Evolutionary conservation across 2,888 invertebrate genomes (phyloP), one percentile per base, ranked within the genome.

Genomic region (Eledone cirrhosa): DNA sequence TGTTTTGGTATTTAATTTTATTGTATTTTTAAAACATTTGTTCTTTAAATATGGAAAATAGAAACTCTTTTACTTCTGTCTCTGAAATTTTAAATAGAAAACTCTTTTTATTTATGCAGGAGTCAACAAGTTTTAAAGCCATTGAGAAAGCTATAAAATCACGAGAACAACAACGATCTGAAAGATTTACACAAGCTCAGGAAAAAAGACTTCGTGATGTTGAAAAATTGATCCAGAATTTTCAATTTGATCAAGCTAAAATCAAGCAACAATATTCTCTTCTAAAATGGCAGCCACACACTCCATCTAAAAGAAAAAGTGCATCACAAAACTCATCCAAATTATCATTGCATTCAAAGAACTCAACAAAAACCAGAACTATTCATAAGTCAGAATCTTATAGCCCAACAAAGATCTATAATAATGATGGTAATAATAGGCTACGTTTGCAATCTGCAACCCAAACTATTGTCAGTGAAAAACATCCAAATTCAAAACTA

Each of bases 221-320:
- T 8, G 85, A 85, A 78, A 80, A 84, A 65, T 84, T 89, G 31
- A 83, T 88, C 80, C 86, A 86, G 48, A 87, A 86, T 65, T 85
- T 87, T 19, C 79, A 88, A 14, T 83, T 84, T 24, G 88, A 88
- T 67, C 84, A 85, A 65, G 84, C 84, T 41, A 80, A 84, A 27
- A 78, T 86, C 7, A 85, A 85, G 19, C 82, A 83, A 77, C 84
- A 84, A 77, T 79, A 80, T 16, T 80, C 82, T 41, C 65, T 74
- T 41, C 48, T 63, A 7, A 48, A 48, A 48, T 19, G 22, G 33
- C 24, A 59, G 19, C 78, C 27, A 67, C 81, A 69, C 77, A 78
- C 22, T 33, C 8, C 27, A 79, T 79, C 78, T 31, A 69, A 72
- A 72, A 41, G 33, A 41, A 14, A 19, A 7, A 72, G n/a, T 41